These are phyloP conservation scores for Stichopus horrens DNA, from an alignment of 53 echinoderm and acorn worm species.

Conservation along the genomic window DNA sequence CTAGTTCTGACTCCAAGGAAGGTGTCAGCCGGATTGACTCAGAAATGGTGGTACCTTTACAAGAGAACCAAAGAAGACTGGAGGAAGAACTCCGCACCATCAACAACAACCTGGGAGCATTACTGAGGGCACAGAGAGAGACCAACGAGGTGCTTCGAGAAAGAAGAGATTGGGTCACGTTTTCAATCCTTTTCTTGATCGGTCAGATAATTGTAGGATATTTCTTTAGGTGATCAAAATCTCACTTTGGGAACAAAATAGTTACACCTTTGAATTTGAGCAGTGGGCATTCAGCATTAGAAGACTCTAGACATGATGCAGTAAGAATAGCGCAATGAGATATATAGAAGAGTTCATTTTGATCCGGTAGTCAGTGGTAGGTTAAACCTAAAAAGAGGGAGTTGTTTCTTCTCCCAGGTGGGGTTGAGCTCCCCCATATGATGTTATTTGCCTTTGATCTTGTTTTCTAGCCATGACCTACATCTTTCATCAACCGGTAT, in stretches of 20 bases:
- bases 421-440: too few relatives aligned
- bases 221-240: constrained; percentile 42
- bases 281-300: too few relatives aligned
- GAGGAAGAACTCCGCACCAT: constrained; percentile 78
- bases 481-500: too few relatives aligned
- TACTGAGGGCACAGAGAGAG: constrained; percentile 27
- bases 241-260: background rate
- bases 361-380: background rate
- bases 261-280: background rate
- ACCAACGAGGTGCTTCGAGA: constrained; percentile 27
- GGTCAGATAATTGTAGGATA: constrained; percentile 56
- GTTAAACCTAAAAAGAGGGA: background rate
- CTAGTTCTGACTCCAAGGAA: constrained; percentile 39
- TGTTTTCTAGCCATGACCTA: too few relatives aligned
- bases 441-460: too few relatives aligned
- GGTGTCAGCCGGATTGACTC: background rate
- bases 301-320: too few relatives aligned
- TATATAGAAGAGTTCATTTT: too few relatives aligned
- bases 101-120: constrained; percentile 70
- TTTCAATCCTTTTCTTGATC: constrained; percentile 49
- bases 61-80: constrained; percentile 64
- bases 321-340: too few relatives aligned
- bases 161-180: constrained; percentile 51
- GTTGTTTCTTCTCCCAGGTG: background rate
- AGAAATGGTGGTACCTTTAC: constrained; percentile 63